These are phyloP conservation scores for Peromyscus attwateri DNA, from an alignment of 2,797 vertebrate genomes.

Conservation along the genomic window DNA sequence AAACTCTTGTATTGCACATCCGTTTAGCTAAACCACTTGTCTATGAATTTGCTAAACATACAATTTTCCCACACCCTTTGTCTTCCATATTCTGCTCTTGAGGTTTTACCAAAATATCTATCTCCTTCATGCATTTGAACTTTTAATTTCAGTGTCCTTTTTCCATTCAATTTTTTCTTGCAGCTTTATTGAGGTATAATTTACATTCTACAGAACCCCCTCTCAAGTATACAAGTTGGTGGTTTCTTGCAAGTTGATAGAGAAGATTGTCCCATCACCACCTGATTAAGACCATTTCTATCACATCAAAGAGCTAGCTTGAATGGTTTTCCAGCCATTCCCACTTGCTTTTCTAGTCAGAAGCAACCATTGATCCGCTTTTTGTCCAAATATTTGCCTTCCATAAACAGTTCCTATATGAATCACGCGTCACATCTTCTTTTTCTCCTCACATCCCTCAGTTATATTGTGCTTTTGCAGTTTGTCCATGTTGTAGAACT, in stretches of 20 bases:
- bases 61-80: not conserved
- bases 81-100: not conserved
- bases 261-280: not conserved
- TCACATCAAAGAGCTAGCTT: not conserved
- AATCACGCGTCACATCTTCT: not conserved
- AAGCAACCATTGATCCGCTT: not conserved
- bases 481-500: not conserved
- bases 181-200: not conserved
- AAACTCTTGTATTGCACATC: not conserved
- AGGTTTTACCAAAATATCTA: not conserved
- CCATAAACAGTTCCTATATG: not conserved
- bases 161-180: conserved; percentile 16
- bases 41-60: not conserved
- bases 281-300: not conserved
- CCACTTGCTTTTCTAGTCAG: not conserved
- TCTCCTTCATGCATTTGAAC: not conserved
- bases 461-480: not conserved
- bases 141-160: not conserved
- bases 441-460: not conserved
- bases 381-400: conserved; percentile 38
- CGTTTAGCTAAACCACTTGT: not conserved
- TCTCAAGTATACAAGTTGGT: not conserved
- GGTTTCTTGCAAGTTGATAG: not conserved
- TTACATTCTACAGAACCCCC: not conserved
- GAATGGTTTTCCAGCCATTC: not conserved